A percentile compares a stretch with the other conserved stretches of the same genome.
phyloP scores from a whole-genome alignment of 1,140 invertebrate genomes.

The Muscidifurax raptorellus region DNA sequence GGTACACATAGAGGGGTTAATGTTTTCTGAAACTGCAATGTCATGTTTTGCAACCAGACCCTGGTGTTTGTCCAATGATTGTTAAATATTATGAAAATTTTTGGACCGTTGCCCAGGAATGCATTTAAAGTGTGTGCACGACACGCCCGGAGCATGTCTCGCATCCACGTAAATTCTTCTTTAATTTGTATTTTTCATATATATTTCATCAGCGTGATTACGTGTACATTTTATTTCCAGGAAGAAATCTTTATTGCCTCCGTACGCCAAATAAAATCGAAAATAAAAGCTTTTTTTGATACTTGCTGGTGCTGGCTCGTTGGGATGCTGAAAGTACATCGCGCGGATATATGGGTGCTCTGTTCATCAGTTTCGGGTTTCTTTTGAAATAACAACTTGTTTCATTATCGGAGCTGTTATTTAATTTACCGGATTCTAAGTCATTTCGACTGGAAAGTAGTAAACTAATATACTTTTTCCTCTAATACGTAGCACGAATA shows the following conservation, averaged over 20 bases:
- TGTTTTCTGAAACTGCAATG: conserved; percentile 44
- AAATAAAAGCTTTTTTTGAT: not conserved
- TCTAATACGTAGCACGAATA: too few relatives aligned
- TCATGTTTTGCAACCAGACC: conserved; percentile 48
- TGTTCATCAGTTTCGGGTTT: too few relatives aligned
- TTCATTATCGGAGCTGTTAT: too few relatives aligned
- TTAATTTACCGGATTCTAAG: too few relatives aligned
- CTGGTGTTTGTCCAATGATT: conserved; percentile 50
- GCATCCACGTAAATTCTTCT: conserved; percentile 14
- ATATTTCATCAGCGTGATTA: conserved; percentile 7
- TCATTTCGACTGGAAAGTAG: too few relatives aligned
- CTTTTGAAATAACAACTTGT: too few relatives aligned
- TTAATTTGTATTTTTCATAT: conserved; percentile 8
- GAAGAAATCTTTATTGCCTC: not conserved
- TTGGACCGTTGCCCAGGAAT: conserved; percentile 47
- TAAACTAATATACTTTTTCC: too few relatives aligned
- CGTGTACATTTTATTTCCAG: not conserved
- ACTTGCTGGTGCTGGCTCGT: not conserved
- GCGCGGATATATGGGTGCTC: too few relatives aligned
- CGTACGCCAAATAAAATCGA: not conserved
- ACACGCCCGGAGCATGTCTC: not conserved
- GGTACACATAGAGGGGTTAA: conserved; percentile 37
- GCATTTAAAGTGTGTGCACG: conserved; percentile 13
- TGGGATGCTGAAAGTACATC: not conserved
- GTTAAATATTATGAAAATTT: conserved; percentile 52